Evolutionary conservation across 2,888 invertebrate species (phyloP).

Genomic region (Stegana nigrithorax): DNA sequence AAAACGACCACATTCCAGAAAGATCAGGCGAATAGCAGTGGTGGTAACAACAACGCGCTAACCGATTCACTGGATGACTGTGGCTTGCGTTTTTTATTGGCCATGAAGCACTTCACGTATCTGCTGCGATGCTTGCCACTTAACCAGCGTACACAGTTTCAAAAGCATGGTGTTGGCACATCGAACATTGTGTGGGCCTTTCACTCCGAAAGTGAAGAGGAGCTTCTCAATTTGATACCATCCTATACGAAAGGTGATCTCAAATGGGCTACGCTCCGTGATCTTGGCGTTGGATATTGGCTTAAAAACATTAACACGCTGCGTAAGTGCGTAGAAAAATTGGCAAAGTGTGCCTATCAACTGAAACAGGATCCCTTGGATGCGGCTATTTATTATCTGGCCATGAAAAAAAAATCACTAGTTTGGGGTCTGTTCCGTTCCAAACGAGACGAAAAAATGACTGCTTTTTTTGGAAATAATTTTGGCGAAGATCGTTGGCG

Average conservation of each 20-base stretch:
- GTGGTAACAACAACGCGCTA: conserved; percentile 69
- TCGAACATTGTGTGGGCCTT: conserved; percentile 99
- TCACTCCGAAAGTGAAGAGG: conserved; percentile 98
- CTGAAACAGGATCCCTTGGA: conserved; percentile 94
- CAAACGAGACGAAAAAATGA: conserved; percentile 91
- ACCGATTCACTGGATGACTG: conserved; percentile 95
- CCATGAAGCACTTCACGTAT: conserved; percentile 98
- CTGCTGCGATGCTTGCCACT: conserved; percentile 92
- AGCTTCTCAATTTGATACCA: conserved; percentile 89
- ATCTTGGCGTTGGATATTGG: conserved; percentile 97
- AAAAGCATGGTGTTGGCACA: conserved; percentile 86
- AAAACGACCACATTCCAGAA: conserved; percentile 71
- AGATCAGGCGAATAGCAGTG: too few species aligned
- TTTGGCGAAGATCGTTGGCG: conserved; percentile 95
- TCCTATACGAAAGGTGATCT: conserved; percentile 86
- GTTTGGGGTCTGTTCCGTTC: conserved; percentile 96
- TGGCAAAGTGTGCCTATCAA: conserved; percentile 95
- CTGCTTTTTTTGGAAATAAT: conserved; percentile 93
- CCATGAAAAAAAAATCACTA: conserved; percentile 97
- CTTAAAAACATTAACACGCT: conserved; percentile 85
- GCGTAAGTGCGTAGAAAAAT: conserved; percentile 86
- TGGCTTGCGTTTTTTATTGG: conserved; percentile 93
- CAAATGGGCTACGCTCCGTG: conserved; percentile 90
- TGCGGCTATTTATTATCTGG: conserved; percentile 96
- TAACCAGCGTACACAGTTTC: conserved; percentile 86